Conservation (phyloP, 2,113 vertebrate species). For the Melospiza georgiana region DNA sequence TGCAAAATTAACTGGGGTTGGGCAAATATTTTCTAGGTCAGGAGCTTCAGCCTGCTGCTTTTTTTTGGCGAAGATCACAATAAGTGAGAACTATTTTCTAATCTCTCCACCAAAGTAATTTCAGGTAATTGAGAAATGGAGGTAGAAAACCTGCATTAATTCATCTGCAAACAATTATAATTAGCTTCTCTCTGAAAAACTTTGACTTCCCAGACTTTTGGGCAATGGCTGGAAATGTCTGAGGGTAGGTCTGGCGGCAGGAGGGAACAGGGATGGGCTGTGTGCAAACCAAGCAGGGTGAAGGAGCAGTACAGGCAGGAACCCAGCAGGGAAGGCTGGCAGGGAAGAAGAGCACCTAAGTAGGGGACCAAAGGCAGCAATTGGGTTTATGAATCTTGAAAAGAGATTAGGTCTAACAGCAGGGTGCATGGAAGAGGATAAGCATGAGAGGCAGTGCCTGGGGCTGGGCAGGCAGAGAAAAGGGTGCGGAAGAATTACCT, state of each 20-base stretch:
- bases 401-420: background rate
- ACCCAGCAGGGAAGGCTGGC: background rate
- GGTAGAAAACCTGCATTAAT: background rate
- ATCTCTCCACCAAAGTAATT: background rate
- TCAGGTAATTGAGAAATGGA: background rate
- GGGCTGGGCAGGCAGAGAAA: background rate
- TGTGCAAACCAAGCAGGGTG: background rate
- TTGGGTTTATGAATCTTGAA: background rate
- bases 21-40: background rate
- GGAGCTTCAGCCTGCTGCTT: background rate
- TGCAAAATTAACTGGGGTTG: background rate
- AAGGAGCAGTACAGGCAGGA: background rate
- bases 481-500: background rate
- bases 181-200: background rate
- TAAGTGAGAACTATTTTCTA: background rate
- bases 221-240: background rate
- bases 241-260: background rate
- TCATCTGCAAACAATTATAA: background rate
- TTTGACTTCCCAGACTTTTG: background rate
- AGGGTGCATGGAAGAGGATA: background rate
- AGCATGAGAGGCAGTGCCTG: background rate
- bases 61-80: background rate
- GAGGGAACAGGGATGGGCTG: background rate
- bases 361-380: background rate
- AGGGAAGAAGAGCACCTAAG: fast-evolving